phyloP scores from a whole-genome alignment of 2,888 invertebrate species.

The Mylabris sibirica region DNA sequence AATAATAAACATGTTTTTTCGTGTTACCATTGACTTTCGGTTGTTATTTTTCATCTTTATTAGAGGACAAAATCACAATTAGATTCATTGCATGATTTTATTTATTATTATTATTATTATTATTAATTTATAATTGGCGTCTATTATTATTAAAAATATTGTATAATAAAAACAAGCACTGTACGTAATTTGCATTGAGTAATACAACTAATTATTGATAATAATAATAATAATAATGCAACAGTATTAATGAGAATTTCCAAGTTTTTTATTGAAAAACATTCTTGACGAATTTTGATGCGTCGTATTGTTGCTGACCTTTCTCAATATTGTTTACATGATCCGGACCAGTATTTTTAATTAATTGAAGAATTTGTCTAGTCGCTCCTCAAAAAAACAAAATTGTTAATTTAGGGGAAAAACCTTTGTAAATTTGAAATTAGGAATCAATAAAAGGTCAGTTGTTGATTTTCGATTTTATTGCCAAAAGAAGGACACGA shows the following conservation, averaged over 20 bases:
- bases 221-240: not conserved
- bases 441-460: no score
- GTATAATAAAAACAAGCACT: not conserved
- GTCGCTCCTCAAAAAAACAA: no score
- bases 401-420: no score
- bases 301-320: constrained; percentile 20
- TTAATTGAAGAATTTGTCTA: not conserved
- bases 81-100: not conserved
- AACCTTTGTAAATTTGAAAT: no score
- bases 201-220: not conserved
- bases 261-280: not conserved
- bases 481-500: constrained; percentile 11
- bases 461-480: not conserved
- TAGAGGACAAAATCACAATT: not conserved
- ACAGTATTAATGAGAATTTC: not conserved
- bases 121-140: not conserved
- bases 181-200: not conserved
- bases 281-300: not conserved
- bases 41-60: not conserved
- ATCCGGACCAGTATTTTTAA: constrained; percentile 9
- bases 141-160: not conserved
- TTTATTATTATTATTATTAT: no score
- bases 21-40: no score
- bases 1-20: not conserved
- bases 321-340: constrained; percentile 22